Percentiles rank a stretch among this genome's conserved stretches.
phyloP scores from a whole-genome alignment of 2,797 vertebrate species.

The Urocyon cinereoargenteus region DNA sequence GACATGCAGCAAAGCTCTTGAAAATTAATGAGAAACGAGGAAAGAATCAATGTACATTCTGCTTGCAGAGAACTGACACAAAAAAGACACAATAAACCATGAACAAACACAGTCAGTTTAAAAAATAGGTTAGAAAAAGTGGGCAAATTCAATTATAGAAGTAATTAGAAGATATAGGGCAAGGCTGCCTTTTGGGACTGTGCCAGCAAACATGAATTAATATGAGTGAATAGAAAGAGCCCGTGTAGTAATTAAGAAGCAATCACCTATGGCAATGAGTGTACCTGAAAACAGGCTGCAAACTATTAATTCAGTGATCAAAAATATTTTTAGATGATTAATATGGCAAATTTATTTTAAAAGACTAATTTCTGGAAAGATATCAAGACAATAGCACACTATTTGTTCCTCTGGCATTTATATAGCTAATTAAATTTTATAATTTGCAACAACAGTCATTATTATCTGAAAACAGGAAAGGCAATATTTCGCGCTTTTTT shows the following conservation, averaged over 20 bases:
- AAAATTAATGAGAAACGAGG: constrained; percentile 96
- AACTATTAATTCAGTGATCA: constrained; percentile 99
- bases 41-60: constrained; percentile 95
- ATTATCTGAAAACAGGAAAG: constrained; percentile 92
- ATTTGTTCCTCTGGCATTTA: constrained; percentile 98
- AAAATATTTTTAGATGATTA: constrained; percentile 99
- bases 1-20: constrained; percentile 92
- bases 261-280: constrained; percentile 99
- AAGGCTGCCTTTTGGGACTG: constrained; percentile 97
- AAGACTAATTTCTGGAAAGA: constrained; percentile 99
- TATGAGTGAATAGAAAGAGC: constrained; percentile 97
- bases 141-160: constrained; percentile 99
- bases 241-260: constrained; percentile 99
- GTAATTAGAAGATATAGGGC: constrained; percentile 99
- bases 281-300: constrained; percentile 96
- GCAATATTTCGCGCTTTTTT: constrained; percentile 87
- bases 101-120: constrained; percentile 99
- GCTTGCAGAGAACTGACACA: constrained; percentile 95
- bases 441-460: constrained; percentile 93
- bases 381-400: constrained; percentile 98
- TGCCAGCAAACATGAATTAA: constrained; percentile 99
- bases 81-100: constrained; percentile 99
- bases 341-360: constrained; percentile 99
- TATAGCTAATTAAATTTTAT: constrained; percentile 99
- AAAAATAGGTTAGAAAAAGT: constrained; percentile 99